Evolutionary conservation across 23 tunicate species (phyloP), one percentile per base, ranked within the genome.

Genomic region (Pegea sp.): DNA sequence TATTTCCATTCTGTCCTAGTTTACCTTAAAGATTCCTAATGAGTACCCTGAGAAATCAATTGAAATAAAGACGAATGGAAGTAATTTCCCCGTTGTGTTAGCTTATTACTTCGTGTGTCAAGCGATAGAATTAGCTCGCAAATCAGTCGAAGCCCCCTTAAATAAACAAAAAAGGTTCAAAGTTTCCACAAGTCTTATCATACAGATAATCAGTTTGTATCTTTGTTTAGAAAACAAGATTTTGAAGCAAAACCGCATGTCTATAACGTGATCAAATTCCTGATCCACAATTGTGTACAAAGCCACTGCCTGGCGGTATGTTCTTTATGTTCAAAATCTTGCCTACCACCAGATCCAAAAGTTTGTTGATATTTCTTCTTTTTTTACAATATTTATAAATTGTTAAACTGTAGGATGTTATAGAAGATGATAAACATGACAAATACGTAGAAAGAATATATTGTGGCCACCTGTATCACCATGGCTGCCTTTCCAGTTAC

Each of bases 401-500:
- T n/a, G n/a, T n/a, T n/a, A 38, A 38, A 6, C 5, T 26, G 4
- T 29, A 77, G 81, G 72, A 78, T 22, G 64, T 90, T 24, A 53
- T 71, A 11, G 78, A 38, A 28, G 64, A 78, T 31, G 65, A 49
- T 7, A 66, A 66, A 29, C 44, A 67, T 30, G 71, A 48, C 21
- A 57, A 56, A 25, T 90, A 76, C 43, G 84, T 90, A 6, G 89
- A 77, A 28, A 55, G 98, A 77, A 52, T 90, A 1, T 90, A 71
- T 53, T 90, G 98, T 38, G 81, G 90, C 22, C 98, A 90, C 44
- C 28, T 90, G 24, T 90, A 22, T 63, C 98, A 90, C 38, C 89
- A 90, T 57, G 89, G 89, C 16, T 90, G 98, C 56, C 52, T 90
- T 38, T 76, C 77, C 31, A 71, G 62, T 33, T 90, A 53, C 38